phyloP scores from a whole-genome alignment of 1,140 invertebrate genomes.

The Cheumatopsyche charites region DNA sequence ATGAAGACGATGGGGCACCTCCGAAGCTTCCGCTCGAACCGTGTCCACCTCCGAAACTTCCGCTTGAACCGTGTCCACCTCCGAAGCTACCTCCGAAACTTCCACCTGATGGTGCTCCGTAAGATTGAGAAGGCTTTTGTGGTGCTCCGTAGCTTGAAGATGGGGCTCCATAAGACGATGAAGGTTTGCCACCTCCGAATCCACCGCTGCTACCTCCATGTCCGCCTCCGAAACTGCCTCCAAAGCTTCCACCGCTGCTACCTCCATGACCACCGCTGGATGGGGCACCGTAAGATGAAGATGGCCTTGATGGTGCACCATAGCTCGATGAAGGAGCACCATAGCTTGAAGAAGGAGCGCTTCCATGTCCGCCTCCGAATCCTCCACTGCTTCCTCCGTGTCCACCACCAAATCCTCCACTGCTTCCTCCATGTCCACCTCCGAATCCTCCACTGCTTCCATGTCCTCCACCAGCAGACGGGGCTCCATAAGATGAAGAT shows the following conservation, averaged over 20 bases:
- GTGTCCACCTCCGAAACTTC: slow-evolving; percentile 41
- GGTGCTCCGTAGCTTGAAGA: slow-evolving; percentile 54
- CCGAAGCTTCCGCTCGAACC: slow-evolving; percentile 53
- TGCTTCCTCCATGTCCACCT: slow-evolving; percentile 52
- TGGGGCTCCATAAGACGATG: slow-evolving; percentile 15
- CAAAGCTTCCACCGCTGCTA: slow-evolving; percentile 31
- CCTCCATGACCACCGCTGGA: slow-evolving; percentile 46
- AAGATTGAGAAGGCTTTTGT: slow-evolving; percentile 55
- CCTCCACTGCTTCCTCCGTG: slow-evolving; percentile 46
- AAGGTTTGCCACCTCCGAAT: slow-evolving; percentile 42
- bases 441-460: slow-evolving; percentile 49
- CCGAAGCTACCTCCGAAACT: slow-evolving; percentile 46
- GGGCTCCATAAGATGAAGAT: slow-evolving; percentile 56
- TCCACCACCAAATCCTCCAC: slow-evolving; percentile 51
- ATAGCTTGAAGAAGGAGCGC: slow-evolving; percentile 24
- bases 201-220: slow-evolving; percentile 49
- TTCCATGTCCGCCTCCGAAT: slow-evolving; percentile 47
- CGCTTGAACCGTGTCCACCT: slow-evolving; percentile 48
- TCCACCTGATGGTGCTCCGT: slow-evolving; percentile 54
- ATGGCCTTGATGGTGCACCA: slow-evolving; percentile 56
- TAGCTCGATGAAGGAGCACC: slow-evolving; percentile 54
- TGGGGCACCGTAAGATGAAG: slow-evolving; percentile 56
- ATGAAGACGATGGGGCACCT: slow-evolving; percentile 49
- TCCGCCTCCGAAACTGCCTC: slow-evolving; percentile 32
- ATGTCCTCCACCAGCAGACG: slow-evolving; percentile 52